Evolutionary conservation across 2,888 invertebrate species (phyloP).

Genomic region (Philereme vetulata): DNA sequence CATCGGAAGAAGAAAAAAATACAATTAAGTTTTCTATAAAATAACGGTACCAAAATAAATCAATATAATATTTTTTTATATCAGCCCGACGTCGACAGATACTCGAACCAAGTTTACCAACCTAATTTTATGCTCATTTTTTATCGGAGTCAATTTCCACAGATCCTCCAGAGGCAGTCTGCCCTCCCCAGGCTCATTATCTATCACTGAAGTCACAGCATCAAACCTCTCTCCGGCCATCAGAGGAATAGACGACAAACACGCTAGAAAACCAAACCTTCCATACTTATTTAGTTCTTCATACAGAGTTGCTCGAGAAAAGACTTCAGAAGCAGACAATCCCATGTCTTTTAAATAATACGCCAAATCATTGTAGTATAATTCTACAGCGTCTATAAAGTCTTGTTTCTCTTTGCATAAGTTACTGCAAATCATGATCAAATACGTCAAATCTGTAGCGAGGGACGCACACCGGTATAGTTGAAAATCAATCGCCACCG

Average conservation of each 20-base stretch:
- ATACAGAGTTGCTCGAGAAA: slow-evolving; percentile 47
- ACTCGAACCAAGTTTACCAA: slow-evolving; percentile 53
- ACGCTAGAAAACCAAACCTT: slow-evolving; percentile 51
- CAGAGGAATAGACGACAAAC: slow-evolving; percentile 53
- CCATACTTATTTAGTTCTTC: slow-evolving; percentile 56
- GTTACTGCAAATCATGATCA: slow-evolving; percentile 48
- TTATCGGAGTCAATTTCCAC: slow-evolving; percentile 54
- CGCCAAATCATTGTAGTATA: slow-evolving; percentile 49
- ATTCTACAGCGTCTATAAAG: slow-evolving; percentile 48
- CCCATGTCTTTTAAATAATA: slow-evolving; percentile 58
- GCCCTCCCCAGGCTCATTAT: slow-evolving; percentile 42
- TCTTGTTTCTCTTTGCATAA: slow-evolving; percentile 44
- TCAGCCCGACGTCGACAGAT: slow-evolving; percentile 54
- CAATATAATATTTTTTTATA: slow-evolving; percentile 38
- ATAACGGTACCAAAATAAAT: no score
- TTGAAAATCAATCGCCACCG: slow-evolving; percentile 60
- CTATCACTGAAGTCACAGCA: slow-evolving; percentile 41
- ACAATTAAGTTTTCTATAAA: no score
- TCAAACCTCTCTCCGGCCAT: slow-evolving; percentile 52
- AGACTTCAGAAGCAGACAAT: slow-evolving; percentile 45
- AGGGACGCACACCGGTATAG: slow-evolving; percentile 54
- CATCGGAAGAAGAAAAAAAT: no score
- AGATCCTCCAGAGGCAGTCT: slow-evolving; percentile 55
- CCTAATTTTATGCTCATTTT: slow-evolving; percentile 48
- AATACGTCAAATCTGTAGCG: slow-evolving; percentile 53